Conservation (phyloP, 2,888 invertebrate genomes). For the Agonopterix alstromeriana region DNA sequence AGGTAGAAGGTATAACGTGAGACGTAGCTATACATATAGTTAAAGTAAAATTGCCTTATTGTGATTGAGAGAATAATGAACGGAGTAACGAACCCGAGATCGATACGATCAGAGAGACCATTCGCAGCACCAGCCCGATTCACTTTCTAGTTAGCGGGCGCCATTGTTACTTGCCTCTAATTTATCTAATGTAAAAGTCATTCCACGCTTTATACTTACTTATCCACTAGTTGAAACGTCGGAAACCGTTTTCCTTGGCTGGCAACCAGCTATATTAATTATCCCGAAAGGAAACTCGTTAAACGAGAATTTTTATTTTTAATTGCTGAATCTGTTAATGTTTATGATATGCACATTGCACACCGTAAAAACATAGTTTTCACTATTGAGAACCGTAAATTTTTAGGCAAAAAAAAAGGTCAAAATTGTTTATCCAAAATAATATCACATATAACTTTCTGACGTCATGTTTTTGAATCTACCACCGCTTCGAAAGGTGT, state of each 20-base stretch:
- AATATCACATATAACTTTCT: too few relatives aligned
- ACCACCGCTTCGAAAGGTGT: too few relatives aligned
- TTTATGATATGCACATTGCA: too few relatives aligned
- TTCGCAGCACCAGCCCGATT: slow-evolving; percentile 52
- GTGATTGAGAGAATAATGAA: slow-evolving; percentile 61
- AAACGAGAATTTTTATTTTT: not conserved
- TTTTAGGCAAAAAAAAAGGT: too few relatives aligned
- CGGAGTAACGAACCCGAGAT: slow-evolving; percentile 52
- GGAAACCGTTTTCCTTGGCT: not conserved
- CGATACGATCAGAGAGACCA: slow-evolving; percentile 63
- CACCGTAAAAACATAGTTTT: too few relatives aligned
- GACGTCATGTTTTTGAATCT: too few relatives aligned
- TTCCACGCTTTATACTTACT: slow-evolving; percentile 31
- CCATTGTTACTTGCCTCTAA: slow-evolving; percentile 61
- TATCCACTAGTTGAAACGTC: slow-evolving; percentile 7
- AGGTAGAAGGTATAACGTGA: slow-evolving; percentile 9
- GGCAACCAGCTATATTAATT: not conserved
- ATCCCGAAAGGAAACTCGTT: not conserved
- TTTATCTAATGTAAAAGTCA: slow-evolving; percentile 59
- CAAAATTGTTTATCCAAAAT: too few relatives aligned
- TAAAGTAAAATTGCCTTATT: slow-evolving; percentile 43
- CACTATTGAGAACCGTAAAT: too few relatives aligned
- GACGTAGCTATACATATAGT: slow-evolving; percentile 15
- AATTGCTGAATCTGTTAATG: not conserved
- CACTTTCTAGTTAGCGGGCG: slow-evolving; percentile 63